phyloP scores from a whole-genome alignment of 2,113 vertebrate species.

The Chaetodon auriga region DNA sequence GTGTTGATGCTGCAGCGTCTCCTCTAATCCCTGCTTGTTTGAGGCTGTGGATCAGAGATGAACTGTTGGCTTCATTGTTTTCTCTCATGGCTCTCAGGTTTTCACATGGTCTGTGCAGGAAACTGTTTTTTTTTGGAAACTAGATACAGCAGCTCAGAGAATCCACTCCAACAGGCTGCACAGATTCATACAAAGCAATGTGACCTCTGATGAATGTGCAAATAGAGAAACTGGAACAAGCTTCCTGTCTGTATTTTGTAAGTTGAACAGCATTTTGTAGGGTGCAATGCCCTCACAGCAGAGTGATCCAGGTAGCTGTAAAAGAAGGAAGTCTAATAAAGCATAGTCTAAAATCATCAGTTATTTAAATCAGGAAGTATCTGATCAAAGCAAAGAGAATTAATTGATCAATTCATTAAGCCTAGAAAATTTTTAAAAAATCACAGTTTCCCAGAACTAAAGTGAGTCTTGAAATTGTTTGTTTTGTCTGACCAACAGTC shows the following conservation, averaged over 20 bases:
- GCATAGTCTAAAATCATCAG: not conserved
- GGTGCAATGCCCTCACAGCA: too few species aligned
- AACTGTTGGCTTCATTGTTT: not conserved
- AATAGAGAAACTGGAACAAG: not conserved
- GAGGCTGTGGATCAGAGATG: not conserved
- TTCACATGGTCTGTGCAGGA: conserved; percentile 4
- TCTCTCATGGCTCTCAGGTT: not conserved
- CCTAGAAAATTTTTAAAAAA: too few species aligned
- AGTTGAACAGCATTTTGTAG: too few species aligned
- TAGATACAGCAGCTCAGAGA: not conserved
- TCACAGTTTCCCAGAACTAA: too few species aligned
- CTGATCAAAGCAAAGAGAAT: not conserved
- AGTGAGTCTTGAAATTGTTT: too few species aligned
- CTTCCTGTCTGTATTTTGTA: too few species aligned
- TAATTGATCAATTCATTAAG: not conserved
- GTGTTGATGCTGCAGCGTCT: not conserved
- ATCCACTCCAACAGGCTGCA: not conserved
- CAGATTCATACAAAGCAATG: not conserved
- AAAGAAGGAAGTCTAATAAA: not conserved
- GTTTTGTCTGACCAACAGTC: too few species aligned
- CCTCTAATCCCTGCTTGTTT: not conserved
- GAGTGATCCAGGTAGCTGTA: too few species aligned
- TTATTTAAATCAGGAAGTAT: not conserved
- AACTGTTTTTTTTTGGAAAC: not conserved
- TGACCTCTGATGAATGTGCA: not conserved